Evolutionary conservation across 2,888 invertebrate species (phyloP).

Genomic region (Agrilus cyanescens): DNA sequence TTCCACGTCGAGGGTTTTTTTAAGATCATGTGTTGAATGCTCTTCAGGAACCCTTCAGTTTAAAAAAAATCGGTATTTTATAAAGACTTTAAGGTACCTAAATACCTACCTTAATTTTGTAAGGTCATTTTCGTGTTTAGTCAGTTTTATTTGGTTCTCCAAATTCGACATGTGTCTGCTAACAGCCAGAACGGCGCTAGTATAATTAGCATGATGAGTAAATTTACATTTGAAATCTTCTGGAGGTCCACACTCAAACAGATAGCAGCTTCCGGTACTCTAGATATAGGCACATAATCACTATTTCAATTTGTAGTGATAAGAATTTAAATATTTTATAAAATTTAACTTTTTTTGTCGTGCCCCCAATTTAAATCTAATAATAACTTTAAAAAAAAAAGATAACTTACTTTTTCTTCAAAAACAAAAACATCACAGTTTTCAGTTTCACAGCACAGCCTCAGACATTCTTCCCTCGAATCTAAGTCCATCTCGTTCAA

Average conservation of each 20-base stretch:
- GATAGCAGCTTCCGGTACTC: conserved; percentile 79
- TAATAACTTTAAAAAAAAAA: background rate
- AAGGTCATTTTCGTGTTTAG: conserved; percentile 61
- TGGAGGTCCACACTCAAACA: conserved; percentile 82
- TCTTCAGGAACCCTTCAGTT: too few relatives aligned
- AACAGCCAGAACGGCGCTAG: conserved; percentile 69
- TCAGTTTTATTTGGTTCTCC: conserved; percentile 59
- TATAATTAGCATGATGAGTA: conserved; percentile 77
- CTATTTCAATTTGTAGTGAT: too few relatives aligned
- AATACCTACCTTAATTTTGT: conserved; percentile 50
- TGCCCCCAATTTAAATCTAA: too few relatives aligned
- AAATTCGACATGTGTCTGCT: conserved; percentile 52
- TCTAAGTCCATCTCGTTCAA: conserved; percentile 75
- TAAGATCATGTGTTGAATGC: too few relatives aligned
- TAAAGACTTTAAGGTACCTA: too few relatives aligned
- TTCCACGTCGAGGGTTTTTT: too few relatives aligned
- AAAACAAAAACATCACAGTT: conserved; percentile 85
- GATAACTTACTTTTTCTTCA: conserved; percentile 68
- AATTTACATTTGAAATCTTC: conserved; percentile 90
- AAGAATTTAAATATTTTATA: too few relatives aligned
- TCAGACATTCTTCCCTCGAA: conserved; percentile 69
- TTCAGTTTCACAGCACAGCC: conserved; percentile 77
- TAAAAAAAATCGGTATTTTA: too few relatives aligned
- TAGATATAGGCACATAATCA: conserved; percentile 24
- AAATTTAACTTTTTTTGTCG: too few relatives aligned